A percentile compares a stretch with the other conserved stretches of the same genome.
Evolutionary conservation across 1,140 invertebrate genomes (phyloP).

Genomic region (Formica selysi): DNA sequence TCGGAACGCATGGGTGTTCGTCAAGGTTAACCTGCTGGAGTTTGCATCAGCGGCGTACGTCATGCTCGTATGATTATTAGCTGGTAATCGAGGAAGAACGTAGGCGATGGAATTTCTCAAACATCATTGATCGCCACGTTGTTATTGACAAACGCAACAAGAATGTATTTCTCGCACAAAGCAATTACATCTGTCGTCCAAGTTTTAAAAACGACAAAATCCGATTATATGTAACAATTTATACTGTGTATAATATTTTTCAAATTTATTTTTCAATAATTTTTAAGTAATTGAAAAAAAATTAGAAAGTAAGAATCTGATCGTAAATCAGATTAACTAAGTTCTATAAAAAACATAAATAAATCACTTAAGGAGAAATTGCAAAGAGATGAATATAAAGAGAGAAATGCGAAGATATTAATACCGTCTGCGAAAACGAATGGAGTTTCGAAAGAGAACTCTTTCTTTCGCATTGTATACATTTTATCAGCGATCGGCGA

Average conservation of each 20-base stretch:
- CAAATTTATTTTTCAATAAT: neutral
- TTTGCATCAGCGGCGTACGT: constrained; percentile 54
- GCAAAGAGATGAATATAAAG: neutral
- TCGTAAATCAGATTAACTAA: neutral
- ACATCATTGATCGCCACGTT: neutral
- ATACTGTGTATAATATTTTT: neutral
- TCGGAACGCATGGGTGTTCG: constrained; percentile 55
- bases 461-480: constrained; percentile 3
- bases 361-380: neutral
- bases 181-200: neutral
- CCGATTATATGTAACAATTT: no score
- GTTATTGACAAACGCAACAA: constrained; percentile 22
- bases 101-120: constrained; percentile 66
- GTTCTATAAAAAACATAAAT: neutral
- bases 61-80: constrained; percentile 55
- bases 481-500: constrained; percentile 34
- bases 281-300: neutral
- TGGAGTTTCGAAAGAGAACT: constrained; percentile 10
- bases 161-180: constrained; percentile 21
- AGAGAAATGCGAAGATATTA: no score
- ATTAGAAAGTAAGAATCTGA: neutral
- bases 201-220: neutral
- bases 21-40: constrained; percentile 61
- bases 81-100: constrained; percentile 61
- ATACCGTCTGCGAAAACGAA: constrained; percentile 9